Evolutionary conservation across 1,140 invertebrate genomes (phyloP).

Genomic region (Laupala kohalensis): DNA sequence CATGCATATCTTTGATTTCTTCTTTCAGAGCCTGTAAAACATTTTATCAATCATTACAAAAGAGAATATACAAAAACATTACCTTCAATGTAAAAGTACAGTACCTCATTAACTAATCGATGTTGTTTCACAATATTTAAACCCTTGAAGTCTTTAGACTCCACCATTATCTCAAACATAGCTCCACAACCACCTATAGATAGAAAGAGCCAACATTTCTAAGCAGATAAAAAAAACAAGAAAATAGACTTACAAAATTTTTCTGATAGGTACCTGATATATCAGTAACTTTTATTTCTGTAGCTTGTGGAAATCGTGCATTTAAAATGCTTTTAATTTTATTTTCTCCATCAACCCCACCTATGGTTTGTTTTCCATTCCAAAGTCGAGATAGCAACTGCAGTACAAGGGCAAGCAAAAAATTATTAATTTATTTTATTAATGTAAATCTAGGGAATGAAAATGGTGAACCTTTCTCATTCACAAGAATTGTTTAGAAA

Average conservation of each 20-base stretch:
- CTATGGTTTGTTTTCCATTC: background rate
- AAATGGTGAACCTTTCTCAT: no score
- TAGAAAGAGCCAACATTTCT: background rate
- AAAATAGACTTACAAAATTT: background rate
- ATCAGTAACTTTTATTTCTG: slow-evolving; percentile 52
- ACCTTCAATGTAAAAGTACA: background rate
- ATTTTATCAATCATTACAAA: background rate
- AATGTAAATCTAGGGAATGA: no score
- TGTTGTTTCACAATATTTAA: slow-evolving; percentile 68
- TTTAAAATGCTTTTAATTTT: slow-evolving; percentile 34
- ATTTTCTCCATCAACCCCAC: slow-evolving; percentile 20
- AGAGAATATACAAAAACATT: background rate
- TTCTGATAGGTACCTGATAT: slow-evolving; percentile 39
- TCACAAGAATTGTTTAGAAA: no score
- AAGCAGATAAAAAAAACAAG: background rate
- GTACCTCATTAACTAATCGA: slow-evolving; percentile 57
- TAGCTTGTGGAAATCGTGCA: slow-evolving; percentile 46
- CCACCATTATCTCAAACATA: slow-evolving; percentile 72
- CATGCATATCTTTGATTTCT: slow-evolving; percentile 76
- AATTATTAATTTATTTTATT: no score
- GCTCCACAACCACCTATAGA: slow-evolving; percentile 66
- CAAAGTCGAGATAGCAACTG: slow-evolving; percentile 8
- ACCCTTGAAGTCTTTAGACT: slow-evolving; percentile 62
- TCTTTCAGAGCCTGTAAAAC: slow-evolving; percentile 48
- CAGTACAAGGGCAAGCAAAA: no score